Percentiles rank a stretch among this genome's conserved stretches.
These are phyloP conservation scores for Agonopterix arenella DNA, from an alignment of 2,888 invertebrate genomes.

Conservation along the genomic window DNA sequence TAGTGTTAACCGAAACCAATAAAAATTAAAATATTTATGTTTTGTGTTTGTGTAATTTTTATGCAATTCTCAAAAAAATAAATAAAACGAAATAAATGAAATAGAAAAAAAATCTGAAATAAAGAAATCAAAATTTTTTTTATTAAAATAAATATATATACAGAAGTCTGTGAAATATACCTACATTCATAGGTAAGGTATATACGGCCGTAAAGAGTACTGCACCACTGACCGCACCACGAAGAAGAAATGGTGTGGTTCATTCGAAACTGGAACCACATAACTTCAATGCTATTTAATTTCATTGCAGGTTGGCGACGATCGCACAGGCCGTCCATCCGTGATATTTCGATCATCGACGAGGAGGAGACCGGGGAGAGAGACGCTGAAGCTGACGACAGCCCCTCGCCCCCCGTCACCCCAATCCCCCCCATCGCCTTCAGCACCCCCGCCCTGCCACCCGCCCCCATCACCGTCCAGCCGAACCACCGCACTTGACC, in stretches of 20 bases:
- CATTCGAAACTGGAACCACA: neutral
- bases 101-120: too few relatives aligned
- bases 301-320: conserved; percentile 81
- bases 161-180: too few relatives aligned
- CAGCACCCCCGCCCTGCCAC: conserved; percentile 56
- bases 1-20: too few relatives aligned
- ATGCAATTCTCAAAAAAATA: too few relatives aligned
- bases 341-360: conserved; percentile 91
- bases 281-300: neutral
- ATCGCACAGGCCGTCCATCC: conserved; percentile 88
- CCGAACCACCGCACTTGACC: conserved; percentile 51
- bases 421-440: conserved; percentile 32
- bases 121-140: too few relatives aligned
- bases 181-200: too few relatives aligned
- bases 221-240: too few relatives aligned
- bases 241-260: neutral
- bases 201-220: too few relatives aligned
- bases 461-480: conserved; percentile 62
- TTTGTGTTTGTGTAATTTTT: too few relatives aligned
- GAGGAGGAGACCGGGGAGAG: conserved; percentile 85
- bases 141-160: too few relatives aligned
- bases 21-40: too few relatives aligned
- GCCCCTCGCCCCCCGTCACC: conserved; percentile 29
- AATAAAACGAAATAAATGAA: too few relatives aligned
- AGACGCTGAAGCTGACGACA: conserved; percentile 50